Conservation (phyloP, 2,888 invertebrate species). For the Drosophila macrothrix region DNA sequence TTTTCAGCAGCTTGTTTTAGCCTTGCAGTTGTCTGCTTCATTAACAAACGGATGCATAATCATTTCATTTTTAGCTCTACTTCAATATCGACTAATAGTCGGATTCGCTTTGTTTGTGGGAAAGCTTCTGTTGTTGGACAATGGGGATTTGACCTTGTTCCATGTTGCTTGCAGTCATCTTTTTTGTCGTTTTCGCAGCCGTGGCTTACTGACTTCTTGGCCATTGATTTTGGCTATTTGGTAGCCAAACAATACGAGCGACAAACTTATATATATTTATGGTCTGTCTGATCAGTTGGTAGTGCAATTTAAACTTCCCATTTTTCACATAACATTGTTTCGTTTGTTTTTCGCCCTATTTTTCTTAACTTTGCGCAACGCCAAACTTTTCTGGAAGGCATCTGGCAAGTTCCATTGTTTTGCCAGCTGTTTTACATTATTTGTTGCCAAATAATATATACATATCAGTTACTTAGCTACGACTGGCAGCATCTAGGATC, state of each 20-base stretch:
- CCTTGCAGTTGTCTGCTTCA: constrained; percentile 46
- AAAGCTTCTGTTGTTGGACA: constrained; percentile 34
- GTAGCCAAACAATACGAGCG: constrained; percentile 52
- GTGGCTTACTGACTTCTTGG: constrained; percentile 46
- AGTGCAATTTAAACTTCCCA: constrained; percentile 37
- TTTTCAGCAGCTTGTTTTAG: background rate
- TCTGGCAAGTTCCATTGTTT: constrained; percentile 34
- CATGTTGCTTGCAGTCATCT: background rate
- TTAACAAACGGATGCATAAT: constrained; percentile 48
- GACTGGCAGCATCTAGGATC: constrained; percentile 8
- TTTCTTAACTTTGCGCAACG: constrained; percentile 34
- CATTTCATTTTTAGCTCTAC: constrained; percentile 26
- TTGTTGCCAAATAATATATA: constrained; percentile 18
- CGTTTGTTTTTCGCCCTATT: constrained; percentile 9
- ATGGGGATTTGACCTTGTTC: constrained; percentile 58
- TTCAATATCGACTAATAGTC: constrained; percentile 16
- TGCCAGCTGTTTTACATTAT: constrained; percentile 30
- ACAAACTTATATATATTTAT: constrained; percentile 63
- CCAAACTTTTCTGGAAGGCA: constrained; percentile 38
- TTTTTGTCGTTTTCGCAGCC: background rate
- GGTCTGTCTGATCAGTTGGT: constrained; percentile 32
- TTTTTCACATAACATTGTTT: constrained; percentile 20
- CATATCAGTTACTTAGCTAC: constrained; percentile 7
- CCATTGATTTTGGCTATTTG: constrained; percentile 69
- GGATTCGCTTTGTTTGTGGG: constrained; percentile 40